Conservation (phyloP, 2,888 invertebrate species). For the Laothoe populi region DNA sequence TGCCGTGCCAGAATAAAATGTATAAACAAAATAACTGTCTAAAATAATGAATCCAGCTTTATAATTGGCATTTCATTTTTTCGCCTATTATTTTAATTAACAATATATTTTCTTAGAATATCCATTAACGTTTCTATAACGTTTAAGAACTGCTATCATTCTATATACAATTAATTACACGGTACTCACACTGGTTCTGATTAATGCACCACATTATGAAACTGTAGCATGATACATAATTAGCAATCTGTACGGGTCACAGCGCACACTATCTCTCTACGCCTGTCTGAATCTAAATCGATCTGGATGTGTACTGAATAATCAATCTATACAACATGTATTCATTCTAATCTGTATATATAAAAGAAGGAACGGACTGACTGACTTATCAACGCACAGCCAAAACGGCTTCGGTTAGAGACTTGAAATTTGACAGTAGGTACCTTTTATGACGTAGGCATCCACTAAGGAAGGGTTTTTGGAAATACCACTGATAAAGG, state of each 20-base stretch:
- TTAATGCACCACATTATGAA: conserved; percentile 36
- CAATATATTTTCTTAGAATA: background rate
- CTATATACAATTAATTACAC: conserved; percentile 27
- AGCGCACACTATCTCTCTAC: conserved; percentile 49
- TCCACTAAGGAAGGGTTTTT: too few relatives aligned
- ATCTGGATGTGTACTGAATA: conserved; percentile 45
- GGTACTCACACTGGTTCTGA: conserved; percentile 37
- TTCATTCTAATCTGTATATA: conserved; percentile 7
- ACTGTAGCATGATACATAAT: conserved; percentile 36
- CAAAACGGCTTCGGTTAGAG: too few relatives aligned
- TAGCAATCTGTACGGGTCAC: conserved; percentile 51
- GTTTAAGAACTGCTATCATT: background rate
- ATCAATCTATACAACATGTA: conserved; percentile 7
- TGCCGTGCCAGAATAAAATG: too few relatives aligned
- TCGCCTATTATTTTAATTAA: too few relatives aligned
- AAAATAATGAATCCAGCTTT: too few relatives aligned
- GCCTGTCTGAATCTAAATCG: conserved; percentile 49
- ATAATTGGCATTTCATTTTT: too few relatives aligned
- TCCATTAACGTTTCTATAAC: background rate
- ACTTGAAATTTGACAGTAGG: too few relatives aligned
- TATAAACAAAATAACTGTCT: too few relatives aligned
- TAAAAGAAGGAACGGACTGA: too few relatives aligned
- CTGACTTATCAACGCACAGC: too few relatives aligned
- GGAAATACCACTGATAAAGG: too few relatives aligned
- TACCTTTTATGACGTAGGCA: too few relatives aligned